Percentiles rank a stretch among this genome's conserved stretches.
phyloP scores from a whole-genome alignment of 2,797 vertebrate genomes.

The Picus viridis region DNA sequence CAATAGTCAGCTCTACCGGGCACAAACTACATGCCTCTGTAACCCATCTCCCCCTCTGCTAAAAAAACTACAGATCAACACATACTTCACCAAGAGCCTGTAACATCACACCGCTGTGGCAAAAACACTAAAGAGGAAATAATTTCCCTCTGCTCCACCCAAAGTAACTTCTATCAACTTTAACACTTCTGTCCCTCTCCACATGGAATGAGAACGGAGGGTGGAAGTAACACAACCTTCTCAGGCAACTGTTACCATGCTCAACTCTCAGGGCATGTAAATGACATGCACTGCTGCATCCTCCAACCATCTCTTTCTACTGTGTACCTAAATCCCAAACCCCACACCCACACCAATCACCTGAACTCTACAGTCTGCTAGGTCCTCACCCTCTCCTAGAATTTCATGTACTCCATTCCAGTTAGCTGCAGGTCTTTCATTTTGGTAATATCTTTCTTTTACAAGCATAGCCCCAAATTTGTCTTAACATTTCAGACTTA shows the following conservation, averaged over 20 bases:
- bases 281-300: not conserved
- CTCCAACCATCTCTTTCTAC: not conserved
- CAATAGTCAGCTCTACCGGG: not conserved
- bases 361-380: not conserved
- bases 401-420: not conserved
- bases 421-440: not conserved
- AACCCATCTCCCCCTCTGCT: not conserved
- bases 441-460: not conserved
- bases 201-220: not conserved
- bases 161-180: not conserved
- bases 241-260: not conserved
- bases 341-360: not conserved
- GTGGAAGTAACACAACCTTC: not conserved
- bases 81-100: not conserved
- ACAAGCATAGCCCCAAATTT: not conserved
- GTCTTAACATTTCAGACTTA: not conserved
- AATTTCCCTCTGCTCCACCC: not conserved
- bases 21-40: fast-evolving
- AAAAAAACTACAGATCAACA: not conserved
- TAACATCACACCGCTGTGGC: not conserved
- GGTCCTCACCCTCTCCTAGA: not conserved
- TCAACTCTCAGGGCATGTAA: not conserved
- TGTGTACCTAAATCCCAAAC: not conserved
- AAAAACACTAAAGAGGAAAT: not conserved
- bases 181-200: not conserved